Conservation (phyloP, 2,888 invertebrate genomes). For the Athripsodes cinereus region DNA sequence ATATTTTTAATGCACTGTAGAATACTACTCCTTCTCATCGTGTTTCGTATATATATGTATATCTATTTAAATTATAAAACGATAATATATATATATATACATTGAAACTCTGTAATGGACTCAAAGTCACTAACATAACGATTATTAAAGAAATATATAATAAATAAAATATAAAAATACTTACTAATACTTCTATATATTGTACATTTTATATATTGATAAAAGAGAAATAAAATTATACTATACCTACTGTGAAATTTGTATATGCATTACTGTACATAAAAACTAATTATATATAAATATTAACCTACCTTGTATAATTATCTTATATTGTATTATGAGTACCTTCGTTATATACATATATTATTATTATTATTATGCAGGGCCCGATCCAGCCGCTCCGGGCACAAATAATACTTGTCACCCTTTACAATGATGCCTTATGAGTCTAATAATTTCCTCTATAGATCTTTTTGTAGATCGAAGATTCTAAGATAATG, state of each 20-base stretch:
- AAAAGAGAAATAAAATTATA: neutral
- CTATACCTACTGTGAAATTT: neutral
- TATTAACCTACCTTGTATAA: no score
- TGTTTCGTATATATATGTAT: neutral
- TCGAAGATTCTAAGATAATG: no score
- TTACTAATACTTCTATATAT: neutral
- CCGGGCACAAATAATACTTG: no score
- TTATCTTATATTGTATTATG: no score
- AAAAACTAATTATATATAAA: neutral
- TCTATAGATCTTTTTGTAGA: no score
- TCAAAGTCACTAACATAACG: constrained; percentile 2
- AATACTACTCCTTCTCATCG: neutral
- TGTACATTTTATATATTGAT: neutral
- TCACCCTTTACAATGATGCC: no score
- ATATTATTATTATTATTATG: no score
- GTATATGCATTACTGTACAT: constrained; percentile 9
- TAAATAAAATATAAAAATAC: no score
- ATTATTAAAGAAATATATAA: no score
- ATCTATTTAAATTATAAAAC: neutral
- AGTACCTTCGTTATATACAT: no score
- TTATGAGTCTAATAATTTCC: no score
- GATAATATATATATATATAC: neutral
- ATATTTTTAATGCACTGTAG: neutral
- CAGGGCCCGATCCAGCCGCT: no score
- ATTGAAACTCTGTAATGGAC: neutral